phyloP scores from a whole-genome alignment of 2,797 vertebrate species.

The Propithecus deckenii region DNA sequence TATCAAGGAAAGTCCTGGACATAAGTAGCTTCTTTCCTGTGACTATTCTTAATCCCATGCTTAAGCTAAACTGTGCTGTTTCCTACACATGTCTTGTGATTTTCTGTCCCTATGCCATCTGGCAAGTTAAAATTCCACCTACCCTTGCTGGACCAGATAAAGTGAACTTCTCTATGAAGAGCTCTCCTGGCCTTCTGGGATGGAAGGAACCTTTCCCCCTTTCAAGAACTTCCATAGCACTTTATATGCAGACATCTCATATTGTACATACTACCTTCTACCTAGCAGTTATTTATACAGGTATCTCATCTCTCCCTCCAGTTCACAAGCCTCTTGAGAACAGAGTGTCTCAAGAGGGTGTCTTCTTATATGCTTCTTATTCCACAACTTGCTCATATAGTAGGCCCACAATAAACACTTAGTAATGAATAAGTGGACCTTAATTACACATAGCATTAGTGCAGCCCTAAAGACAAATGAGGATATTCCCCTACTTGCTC shows the following conservation, averaged over 20 bases:
- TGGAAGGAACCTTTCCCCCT: not conserved
- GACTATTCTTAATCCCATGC: not conserved
- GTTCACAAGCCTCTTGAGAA: not conserved
- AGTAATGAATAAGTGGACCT: not conserved
- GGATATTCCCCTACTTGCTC: not conserved
- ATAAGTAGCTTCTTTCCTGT: not conserved
- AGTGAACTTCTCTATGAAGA: not conserved
- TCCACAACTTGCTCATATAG: not conserved
- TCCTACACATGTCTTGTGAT: not conserved
- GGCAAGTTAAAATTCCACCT: slow-evolving; percentile 33
- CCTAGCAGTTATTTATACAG: not conserved
- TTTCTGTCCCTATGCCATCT: slow-evolving; percentile 29
- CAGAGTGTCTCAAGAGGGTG: not conserved
- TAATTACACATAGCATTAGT: not conserved
- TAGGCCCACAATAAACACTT: not conserved
- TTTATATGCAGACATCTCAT: not conserved
- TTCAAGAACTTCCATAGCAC: not conserved
- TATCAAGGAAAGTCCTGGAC: slow-evolving; percentile 37
- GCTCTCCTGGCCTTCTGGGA: not conserved
- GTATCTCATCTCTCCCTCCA: not conserved
- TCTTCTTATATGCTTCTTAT: not conserved
- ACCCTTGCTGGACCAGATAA: not conserved
- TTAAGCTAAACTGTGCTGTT: slow-evolving; percentile 48
- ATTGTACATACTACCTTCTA: not conserved
- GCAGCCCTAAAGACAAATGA: not conserved